phyloP scores from a whole-genome alignment of 2,888 invertebrate species.

The Heliconius cydno region DNA sequence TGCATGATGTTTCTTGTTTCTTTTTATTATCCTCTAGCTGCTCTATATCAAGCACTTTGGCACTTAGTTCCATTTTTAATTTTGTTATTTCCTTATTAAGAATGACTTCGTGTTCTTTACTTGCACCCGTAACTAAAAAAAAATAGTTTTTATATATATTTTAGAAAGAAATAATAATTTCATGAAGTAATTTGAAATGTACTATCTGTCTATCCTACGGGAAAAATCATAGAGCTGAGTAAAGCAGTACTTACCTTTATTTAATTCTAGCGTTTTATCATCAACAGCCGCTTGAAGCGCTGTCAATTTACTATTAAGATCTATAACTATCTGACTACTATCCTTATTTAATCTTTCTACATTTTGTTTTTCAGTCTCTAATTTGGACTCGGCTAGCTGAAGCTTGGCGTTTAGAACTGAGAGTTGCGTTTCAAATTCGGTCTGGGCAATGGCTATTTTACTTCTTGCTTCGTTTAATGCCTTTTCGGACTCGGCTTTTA shows the following conservation, averaged over 20 bases:
- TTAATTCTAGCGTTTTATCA: constrained; percentile 79
- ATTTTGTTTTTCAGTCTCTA: constrained; percentile 76
- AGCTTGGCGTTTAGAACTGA: constrained; percentile 80
- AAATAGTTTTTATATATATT: constrained; percentile 1
- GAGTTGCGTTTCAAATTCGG: constrained; percentile 84
- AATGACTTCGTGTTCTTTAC: constrained; percentile 78
- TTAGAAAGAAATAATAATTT: background rate
- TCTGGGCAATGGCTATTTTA: constrained; percentile 86
- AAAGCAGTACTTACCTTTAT: constrained; percentile 68
- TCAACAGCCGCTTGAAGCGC: constrained; percentile 79
- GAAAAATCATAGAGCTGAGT: background rate
- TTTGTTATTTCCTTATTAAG: constrained; percentile 80
- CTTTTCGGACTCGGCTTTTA: constrained; percentile 80
- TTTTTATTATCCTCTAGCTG: constrained; percentile 72
- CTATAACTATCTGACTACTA: constrained; percentile 76
- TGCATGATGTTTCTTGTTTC: constrained; percentile 68
- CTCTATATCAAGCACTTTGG: constrained; percentile 82
- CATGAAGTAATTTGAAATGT: background rate
- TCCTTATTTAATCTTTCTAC: constrained; percentile 77
- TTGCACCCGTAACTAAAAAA: constrained; percentile 72
- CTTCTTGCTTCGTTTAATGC: constrained; percentile 81
- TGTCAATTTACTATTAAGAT: constrained; percentile 74
- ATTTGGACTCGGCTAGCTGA: constrained; percentile 79
- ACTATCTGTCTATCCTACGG: too few species aligned
- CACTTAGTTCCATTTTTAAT: constrained; percentile 81